Evolutionary conservation across 2,888 invertebrate species (phyloP).

Genomic region (Petrolisthes cinctipes): DNA sequence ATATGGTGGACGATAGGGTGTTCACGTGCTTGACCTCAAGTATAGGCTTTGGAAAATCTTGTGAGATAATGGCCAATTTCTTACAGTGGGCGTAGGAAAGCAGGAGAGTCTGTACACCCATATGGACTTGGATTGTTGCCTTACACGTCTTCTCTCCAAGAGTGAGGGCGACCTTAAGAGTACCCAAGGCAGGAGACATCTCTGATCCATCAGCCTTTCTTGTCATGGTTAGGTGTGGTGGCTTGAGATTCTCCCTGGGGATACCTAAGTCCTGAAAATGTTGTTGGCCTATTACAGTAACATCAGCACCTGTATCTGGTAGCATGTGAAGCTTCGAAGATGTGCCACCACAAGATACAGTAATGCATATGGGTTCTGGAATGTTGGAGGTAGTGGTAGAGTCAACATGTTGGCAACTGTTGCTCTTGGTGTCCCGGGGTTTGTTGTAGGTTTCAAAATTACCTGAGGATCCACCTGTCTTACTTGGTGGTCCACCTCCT

Average conservation of each 20-base stretch:
- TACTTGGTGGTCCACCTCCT: too few species aligned
- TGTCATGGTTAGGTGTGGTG: not conserved
- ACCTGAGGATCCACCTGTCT: too few species aligned
- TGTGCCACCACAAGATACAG: too few species aligned
- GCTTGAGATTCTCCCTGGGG: slow-evolving; percentile 1
- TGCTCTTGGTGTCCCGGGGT: too few species aligned
- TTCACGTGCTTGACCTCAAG: slow-evolving; percentile 6
- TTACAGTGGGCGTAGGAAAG: not conserved
- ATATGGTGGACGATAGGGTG: not conserved
- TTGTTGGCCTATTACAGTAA: not conserved
- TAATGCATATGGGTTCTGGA: too few species aligned
- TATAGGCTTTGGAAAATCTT: slow-evolving; percentile 23
- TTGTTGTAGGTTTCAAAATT: too few species aligned
- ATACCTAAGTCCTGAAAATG: not conserved
- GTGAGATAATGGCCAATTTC: slow-evolving; percentile 25
- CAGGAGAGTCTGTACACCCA: slow-evolving; percentile 5
- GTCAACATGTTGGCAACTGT: too few species aligned
- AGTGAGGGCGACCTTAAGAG: too few species aligned
- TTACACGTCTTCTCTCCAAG: too few species aligned
- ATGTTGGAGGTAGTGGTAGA: too few species aligned
- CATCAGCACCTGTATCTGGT: slow-evolving; percentile 27
- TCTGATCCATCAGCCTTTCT: slow-evolving; percentile 6
- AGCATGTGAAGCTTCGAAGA: not conserved
- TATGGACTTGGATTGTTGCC: slow-evolving; percentile 3
- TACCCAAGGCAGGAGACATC: too few species aligned